A percentile compares a stretch with the other conserved stretches of the same genome.
phyloP scores from a whole-genome alignment of 2,113 vertebrate species.

The Misgurnus anguillicaudatus region DNA sequence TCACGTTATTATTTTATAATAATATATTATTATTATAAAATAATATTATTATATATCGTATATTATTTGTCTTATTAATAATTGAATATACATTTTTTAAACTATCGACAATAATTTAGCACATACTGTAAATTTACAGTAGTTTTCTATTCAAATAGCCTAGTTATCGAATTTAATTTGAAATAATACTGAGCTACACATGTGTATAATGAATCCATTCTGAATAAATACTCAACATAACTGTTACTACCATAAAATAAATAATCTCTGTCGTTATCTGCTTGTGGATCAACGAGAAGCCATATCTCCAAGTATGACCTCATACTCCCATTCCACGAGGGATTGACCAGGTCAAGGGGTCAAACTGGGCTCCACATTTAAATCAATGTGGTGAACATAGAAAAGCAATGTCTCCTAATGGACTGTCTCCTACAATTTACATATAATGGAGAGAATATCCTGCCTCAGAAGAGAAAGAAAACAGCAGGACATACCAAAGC shows the following conservation, averaged over 20 bases:
- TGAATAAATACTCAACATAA: background rate
- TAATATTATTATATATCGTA: too few species aligned
- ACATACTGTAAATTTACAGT: too few species aligned
- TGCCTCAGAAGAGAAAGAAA: background rate
- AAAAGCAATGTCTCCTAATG: constrained; percentile 2
- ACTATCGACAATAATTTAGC: too few species aligned
- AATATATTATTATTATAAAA: too few species aligned
- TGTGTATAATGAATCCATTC: background rate
- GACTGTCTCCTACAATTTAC: constrained; percentile 11
- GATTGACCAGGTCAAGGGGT: constrained; percentile 49
- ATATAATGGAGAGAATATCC: constrained; percentile 3
- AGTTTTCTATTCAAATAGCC: too few species aligned
- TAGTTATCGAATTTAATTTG: too few species aligned
- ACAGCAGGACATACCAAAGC: background rate
- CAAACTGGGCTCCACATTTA: constrained; percentile 32
- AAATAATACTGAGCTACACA: background rate
- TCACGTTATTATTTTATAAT: too few species aligned
- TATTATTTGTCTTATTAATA: too few species aligned
- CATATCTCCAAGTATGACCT: constrained; percentile 46
- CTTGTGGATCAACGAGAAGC: background rate
- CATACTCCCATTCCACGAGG: constrained; percentile 19
- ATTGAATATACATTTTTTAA: too few species aligned
- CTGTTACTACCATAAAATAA: background rate
- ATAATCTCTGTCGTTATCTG: background rate
- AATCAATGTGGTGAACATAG: constrained; percentile 38